phyloP scores from a whole-genome alignment of 2,113 vertebrate genomes.

The Condylura cristata region DNA sequence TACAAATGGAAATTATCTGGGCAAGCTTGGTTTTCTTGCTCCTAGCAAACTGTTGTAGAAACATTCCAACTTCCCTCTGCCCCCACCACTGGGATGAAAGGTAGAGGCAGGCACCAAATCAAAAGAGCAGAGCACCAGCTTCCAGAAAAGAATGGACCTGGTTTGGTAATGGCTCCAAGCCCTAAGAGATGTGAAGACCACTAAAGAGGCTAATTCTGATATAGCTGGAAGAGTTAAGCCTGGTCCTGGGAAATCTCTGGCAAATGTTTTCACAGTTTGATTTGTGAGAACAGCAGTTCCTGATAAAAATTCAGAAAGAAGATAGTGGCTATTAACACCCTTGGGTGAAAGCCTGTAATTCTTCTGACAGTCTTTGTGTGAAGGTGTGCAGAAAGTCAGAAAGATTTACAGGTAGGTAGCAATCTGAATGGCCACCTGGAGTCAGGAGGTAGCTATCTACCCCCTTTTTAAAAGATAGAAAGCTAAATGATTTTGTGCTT shows the following conservation, averaged over 20 bases:
- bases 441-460: not conserved
- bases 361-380: conserved; percentile 1
- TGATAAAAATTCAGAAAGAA: conserved; percentile 48
- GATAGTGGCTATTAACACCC: not conserved
- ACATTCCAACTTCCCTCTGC: not conserved
- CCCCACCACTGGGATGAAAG: no score
- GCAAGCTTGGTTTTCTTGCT: not conserved
- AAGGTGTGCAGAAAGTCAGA: not conserved
- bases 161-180: not conserved
- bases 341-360: not conserved
- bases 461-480: not conserved
- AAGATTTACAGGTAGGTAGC: not conserved
- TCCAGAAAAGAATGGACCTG: not conserved
- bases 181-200: not conserved
- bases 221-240: not conserved
- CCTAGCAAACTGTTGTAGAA: conserved; percentile 11
- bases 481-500: not conserved
- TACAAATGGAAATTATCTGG: not conserved
- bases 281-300: conserved; percentile 24
- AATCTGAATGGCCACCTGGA: not conserved
- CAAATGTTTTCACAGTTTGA: conserved; percentile 48
- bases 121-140: not conserved
- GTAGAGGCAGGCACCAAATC: not conserved
- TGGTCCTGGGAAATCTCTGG: not conserved
- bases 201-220: not conserved